phyloP scores from a whole-genome alignment of 2,113 vertebrate species.

The Tychaedon coryphoeus region DNA sequence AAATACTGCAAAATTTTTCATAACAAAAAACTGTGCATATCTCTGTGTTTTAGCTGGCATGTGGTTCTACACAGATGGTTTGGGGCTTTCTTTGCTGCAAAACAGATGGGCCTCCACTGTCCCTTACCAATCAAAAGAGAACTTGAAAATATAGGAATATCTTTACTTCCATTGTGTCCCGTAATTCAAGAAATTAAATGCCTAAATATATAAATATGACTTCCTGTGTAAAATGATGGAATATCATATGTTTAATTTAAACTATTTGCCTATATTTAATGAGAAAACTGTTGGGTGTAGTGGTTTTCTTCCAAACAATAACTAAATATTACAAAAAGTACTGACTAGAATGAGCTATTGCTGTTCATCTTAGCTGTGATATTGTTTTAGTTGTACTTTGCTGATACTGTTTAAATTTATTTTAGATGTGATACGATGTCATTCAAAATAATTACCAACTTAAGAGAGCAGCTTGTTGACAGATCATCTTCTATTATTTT shows the following conservation, averaged over 20 bases:
- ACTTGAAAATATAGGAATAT: slow-evolving; percentile 82
- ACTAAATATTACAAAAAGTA: slow-evolving; percentile 68
- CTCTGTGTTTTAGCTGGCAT: slow-evolving; percentile 86
- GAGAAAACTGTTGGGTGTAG: slow-evolving; percentile 61
- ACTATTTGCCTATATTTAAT: slow-evolving; percentile 75
- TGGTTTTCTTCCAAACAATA: slow-evolving; percentile 68
- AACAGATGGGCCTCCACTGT: slow-evolving; percentile 95
- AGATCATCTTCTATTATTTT: slow-evolving; percentile 71
- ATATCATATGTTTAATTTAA: slow-evolving; percentile 77
- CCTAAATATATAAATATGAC: slow-evolving; percentile 76
- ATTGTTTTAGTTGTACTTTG: slow-evolving; percentile 75
- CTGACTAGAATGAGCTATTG: slow-evolving; percentile 67
- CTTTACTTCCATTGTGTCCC: slow-evolving; percentile 79
- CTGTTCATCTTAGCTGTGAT: slow-evolving; percentile 74
- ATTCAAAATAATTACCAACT: slow-evolving; percentile 71
- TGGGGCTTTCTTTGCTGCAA: slow-evolving; percentile 93
- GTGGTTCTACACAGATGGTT: slow-evolving; percentile 92
- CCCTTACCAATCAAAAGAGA: slow-evolving; percentile 85
- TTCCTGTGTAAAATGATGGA: slow-evolving; percentile 72
- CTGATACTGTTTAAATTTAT: slow-evolving; percentile 69
- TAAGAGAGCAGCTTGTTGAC: slow-evolving; percentile 73
- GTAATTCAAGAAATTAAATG: slow-evolving; percentile 82
- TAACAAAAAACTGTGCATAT: slow-evolving; percentile 87
- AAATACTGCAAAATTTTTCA: slow-evolving; percentile 83
- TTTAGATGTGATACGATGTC: slow-evolving; percentile 66